Evolutionary conservation across 2,113 vertebrate species (phyloP).

Genomic region (Rhinichthys klamathensis): DNA sequence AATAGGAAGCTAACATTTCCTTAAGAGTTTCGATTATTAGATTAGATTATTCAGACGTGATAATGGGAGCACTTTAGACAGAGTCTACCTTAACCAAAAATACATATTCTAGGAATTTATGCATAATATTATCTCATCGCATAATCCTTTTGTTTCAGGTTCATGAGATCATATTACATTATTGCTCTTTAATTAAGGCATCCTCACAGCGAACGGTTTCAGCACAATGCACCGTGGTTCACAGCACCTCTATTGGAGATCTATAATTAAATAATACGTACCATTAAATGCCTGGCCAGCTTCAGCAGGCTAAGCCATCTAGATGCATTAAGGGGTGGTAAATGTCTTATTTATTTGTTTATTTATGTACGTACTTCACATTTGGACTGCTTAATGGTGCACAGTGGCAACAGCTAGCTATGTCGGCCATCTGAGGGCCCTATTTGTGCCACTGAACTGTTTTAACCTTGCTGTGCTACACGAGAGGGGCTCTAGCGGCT

Average conservation of each 20-base stretch:
- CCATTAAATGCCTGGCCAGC: constrained; percentile 43
- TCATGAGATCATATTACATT: constrained; percentile 37
- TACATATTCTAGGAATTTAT: neutral
- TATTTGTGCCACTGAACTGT: constrained; percentile 38
- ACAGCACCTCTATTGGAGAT: constrained; percentile 37
- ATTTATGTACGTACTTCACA: constrained; percentile 34
- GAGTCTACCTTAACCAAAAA: neutral
- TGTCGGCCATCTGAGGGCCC: neutral
- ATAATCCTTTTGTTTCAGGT: constrained; percentile 15
- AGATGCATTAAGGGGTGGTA: constrained; percentile 32
- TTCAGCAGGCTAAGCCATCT: constrained; percentile 29
- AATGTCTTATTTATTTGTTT: constrained; percentile 43
- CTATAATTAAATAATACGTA: constrained; percentile 43
- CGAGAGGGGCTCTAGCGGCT: constrained; percentile 26
- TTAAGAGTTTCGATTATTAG: neutral
- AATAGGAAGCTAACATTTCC: neutral
- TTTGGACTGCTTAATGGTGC: constrained; percentile 28
- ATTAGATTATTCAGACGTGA: neutral
- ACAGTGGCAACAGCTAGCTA: constrained; percentile 15
- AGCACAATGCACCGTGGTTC: constrained; percentile 8
- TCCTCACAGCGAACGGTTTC: neutral
- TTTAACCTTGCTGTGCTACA: constrained; percentile 43
- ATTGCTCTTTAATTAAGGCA: constrained; percentile 35
- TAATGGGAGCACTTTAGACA: neutral
- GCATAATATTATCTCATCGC: neutral